Base-by-base conservation (phyloP, 2,888 invertebrate species). In the Quadroppia sp. region DNA sequence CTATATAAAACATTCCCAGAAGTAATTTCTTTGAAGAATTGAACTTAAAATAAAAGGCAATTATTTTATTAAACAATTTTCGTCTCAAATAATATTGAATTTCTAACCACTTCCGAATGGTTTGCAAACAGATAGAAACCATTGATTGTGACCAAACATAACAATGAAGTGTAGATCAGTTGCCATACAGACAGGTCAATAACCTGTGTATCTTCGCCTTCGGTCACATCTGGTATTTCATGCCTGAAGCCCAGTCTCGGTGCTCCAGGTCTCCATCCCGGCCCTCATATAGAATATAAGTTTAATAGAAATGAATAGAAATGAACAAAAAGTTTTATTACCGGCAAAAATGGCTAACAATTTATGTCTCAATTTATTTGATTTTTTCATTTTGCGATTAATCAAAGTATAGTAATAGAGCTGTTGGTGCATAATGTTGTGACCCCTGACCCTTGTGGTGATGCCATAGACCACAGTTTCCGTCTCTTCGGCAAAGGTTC, bases 231-330 rank as follows among this genome's bases (percentile, higher is more conserved):
- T 67, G 90, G 84, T 82, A 92, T 89, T 79, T 88, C 87, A 73
- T 87, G 87, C 64, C 89, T 88, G 17, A 87, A 85, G 17, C 93
- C 92, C 0, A 90, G 86, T 77, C 92, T 83, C 0, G 89, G 87
- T 71, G 86, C 87, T 0, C 92, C 92, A 0, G 92, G 92, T 78
- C 87, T 85, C 93, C 93, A 94, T 78, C 93, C 93, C 0, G 94
- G 94, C 7, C 67, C 67, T 67, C 15, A 32, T 20, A 50, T 20
- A n/a, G 2, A 20, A 50, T 2, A 20, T 20, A 50, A 50, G 50
- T 23, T 50, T 50, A 3, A 50, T 50, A 50, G 11, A 13, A 6
- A 59, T 59, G 2, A 2, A 30, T 20, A 30, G 2, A 30, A 59
- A 32, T 30, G 6, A 32, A n/a, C 6, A 3, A 20, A 9, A 17